A percentile compares a stretch with the other conserved stretches of the same genome.
Evolutionary conservation across 2,888 invertebrate species (phyloP).

Genomic region (Amiota mariae): DNA sequence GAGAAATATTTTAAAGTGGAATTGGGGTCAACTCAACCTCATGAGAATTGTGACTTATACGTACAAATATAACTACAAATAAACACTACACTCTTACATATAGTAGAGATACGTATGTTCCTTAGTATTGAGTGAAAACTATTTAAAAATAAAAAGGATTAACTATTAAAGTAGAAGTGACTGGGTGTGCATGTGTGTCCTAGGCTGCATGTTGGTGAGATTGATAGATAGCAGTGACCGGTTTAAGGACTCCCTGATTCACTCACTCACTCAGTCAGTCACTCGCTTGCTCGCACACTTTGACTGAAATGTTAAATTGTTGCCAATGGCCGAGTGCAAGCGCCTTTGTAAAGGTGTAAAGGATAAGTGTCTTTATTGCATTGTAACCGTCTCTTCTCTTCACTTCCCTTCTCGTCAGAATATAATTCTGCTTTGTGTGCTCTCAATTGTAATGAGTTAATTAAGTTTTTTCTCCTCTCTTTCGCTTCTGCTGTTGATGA

Average conservation of each 20-base stretch:
- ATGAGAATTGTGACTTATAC: too few species aligned
- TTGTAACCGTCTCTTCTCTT: slow-evolving; percentile 50
- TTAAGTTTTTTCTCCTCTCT: slow-evolving; percentile 63
- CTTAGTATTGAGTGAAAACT: too few species aligned
- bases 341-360: too few species aligned
- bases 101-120: too few species aligned
- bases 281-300: neutral
- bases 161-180: neutral
- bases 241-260: neutral
- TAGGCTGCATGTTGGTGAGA: neutral
- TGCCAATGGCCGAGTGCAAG: slow-evolving; percentile 3
- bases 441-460: slow-evolving; percentile 68
- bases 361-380: slow-evolving; percentile 27
- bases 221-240: neutral
- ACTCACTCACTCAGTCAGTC: neutral
- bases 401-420: slow-evolving; percentile 48
- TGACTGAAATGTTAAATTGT: neutral
- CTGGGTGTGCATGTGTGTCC: neutral
- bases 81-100: too few species aligned
- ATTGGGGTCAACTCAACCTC: neutral
- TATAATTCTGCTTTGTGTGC: slow-evolving; percentile 58
- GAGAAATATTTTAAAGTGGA: slow-evolving; percentile 44
- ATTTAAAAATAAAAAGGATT: neutral
- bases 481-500: slow-evolving; percentile 46
- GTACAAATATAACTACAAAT: too few species aligned